Evolutionary conservation across 2,888 invertebrate genomes (phyloP).

Genomic region (Mylabris sibirica): DNA sequence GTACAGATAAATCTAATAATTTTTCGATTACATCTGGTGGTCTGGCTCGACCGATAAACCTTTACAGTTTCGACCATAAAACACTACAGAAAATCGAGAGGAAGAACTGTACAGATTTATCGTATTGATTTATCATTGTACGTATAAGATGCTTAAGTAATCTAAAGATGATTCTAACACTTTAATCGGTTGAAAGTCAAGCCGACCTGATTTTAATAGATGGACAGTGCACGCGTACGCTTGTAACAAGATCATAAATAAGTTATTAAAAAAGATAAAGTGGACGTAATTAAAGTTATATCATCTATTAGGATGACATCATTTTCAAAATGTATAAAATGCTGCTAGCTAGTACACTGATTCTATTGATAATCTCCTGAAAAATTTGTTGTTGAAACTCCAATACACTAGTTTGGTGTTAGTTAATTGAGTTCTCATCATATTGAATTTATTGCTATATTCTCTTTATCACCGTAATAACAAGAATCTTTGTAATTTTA

Average conservation of each 20-base stretch:
- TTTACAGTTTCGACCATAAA: too few species aligned
- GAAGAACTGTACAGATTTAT: too few species aligned
- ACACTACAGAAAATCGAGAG: neutral
- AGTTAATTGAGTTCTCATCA: conserved; percentile 37
- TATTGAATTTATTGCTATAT: conserved; percentile 28
- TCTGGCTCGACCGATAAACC: too few species aligned
- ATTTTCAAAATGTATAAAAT: conserved; percentile 32
- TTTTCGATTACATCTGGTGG: too few species aligned
- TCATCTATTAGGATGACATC: conserved; percentile 32
- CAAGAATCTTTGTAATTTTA: conserved; percentile 9
- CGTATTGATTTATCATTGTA: too few species aligned
- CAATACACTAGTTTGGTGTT: conserved; percentile 29
- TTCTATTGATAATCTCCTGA: conserved; percentile 34
- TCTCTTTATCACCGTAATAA: conserved; percentile 8
- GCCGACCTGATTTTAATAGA: neutral
- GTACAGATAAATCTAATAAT: too few species aligned
- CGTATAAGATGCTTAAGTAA: too few species aligned
- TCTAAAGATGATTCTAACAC: too few species aligned
- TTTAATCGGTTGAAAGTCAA: neutral
- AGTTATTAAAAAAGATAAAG: conserved; percentile 35
- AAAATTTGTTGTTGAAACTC: conserved; percentile 29
- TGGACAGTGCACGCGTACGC: conserved; percentile 23
- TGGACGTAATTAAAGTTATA: conserved; percentile 33
- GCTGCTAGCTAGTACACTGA: conserved; percentile 34
- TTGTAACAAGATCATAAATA: conserved; percentile 25